These are phyloP conservation scores for Mercenaria mercenaria DNA, from an alignment of 1,140 invertebrate species.

Conservation along the genomic window DNA sequence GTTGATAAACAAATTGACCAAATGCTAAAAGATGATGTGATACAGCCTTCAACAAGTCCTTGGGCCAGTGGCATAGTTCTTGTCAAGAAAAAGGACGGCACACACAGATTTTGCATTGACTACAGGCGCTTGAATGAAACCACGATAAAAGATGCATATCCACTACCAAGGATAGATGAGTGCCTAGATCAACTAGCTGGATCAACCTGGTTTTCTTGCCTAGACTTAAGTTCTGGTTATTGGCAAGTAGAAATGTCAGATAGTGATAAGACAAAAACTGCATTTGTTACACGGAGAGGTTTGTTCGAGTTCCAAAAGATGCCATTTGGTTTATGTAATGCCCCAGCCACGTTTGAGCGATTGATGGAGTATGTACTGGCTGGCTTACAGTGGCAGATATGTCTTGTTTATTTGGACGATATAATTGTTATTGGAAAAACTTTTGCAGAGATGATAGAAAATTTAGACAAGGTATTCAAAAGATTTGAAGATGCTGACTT, in stretches of 20 bases:
- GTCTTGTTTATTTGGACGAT: conserved; percentile 53
- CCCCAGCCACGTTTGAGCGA: conserved; percentile 36
- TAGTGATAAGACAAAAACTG: too few relatives aligned
- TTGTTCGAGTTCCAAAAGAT: too few relatives aligned
- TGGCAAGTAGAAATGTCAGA: too few relatives aligned
- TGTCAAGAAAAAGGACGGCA: conserved; percentile 85
- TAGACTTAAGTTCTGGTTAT: too few relatives aligned
- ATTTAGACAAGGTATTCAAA: conserved; percentile 43
- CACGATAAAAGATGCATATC: conserved; percentile 65
- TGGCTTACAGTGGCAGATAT: conserved; percentile 65
- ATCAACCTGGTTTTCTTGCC: too few relatives aligned
- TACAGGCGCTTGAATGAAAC: conserved; percentile 81
- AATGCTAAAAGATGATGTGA: conserved; percentile 82
- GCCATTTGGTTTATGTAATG: conserved; percentile 63
- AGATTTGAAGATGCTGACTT: conserved; percentile 6
- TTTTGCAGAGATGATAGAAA: conserved; percentile 33
- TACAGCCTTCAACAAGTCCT: conserved; percentile 82
- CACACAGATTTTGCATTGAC: conserved; percentile 87
- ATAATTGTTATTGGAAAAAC: conserved; percentile 54
- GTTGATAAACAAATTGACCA: conserved; percentile 34
- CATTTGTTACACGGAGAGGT: too few relatives aligned
- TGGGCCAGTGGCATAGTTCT: conserved; percentile 87
- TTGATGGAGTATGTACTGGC: conserved; percentile 70
- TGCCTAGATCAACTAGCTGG: conserved; percentile 53
- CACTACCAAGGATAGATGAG: conserved; percentile 61